Evolutionary conservation across 1,140 invertebrate genomes (phyloP).

Genomic region (Lethocerus indicus): DNA sequence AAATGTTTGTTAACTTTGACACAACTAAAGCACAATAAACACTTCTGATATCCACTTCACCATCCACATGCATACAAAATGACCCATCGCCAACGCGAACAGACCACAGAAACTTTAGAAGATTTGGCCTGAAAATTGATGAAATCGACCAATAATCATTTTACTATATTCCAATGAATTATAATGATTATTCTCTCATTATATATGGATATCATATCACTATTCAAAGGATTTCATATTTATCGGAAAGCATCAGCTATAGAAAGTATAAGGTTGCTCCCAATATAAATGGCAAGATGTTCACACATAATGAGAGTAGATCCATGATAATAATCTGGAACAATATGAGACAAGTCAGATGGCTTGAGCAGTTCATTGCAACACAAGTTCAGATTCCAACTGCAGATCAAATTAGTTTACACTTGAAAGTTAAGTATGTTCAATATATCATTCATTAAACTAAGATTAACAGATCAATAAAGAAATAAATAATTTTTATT

Average conservation of each 20-base stretch:
- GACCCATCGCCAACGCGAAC: conserved; percentile 71
- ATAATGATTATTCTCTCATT: background rate
- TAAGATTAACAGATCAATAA: too few species aligned
- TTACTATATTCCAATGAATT: background rate
- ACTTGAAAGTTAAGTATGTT: too few species aligned
- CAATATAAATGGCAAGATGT: background rate
- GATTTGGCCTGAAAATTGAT: conserved; percentile 31
- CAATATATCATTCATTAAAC: too few species aligned
- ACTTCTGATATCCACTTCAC: conserved; percentile 91
- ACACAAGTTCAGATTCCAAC: too few species aligned
- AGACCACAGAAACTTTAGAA: conserved; percentile 60
- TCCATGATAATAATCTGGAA: too few species aligned
- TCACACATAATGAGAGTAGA: background rate
- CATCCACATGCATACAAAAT: conserved; percentile 78
- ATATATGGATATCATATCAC: background rate
- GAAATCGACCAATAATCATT: background rate
- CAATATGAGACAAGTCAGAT: too few species aligned
- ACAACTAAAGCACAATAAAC: conserved; percentile 88
- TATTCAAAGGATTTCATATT: background rate
- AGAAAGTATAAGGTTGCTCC: background rate
- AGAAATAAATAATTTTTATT: too few species aligned
- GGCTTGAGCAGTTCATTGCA: too few species aligned
- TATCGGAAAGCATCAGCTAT: background rate
- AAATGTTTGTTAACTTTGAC: conserved; percentile 73
- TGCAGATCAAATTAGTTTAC: too few species aligned